A percentile compares a stretch with the other conserved stretches of the same genome.
Evolutionary conservation across 2,113 vertebrate genomes (phyloP).

Genomic region (Columba livia): DNA sequence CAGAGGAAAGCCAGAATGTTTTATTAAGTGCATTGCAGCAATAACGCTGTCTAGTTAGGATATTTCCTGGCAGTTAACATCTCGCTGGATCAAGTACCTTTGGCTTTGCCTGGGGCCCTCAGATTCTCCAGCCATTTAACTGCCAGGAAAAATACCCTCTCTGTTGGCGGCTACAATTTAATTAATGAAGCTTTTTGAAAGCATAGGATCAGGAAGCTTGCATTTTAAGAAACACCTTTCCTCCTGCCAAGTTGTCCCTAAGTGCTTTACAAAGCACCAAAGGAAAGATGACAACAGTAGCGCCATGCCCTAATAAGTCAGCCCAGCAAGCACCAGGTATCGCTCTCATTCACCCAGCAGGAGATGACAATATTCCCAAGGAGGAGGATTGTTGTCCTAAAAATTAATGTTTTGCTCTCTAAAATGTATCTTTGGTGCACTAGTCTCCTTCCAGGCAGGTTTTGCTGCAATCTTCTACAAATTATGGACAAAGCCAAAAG

Average conservation of each 20-base stretch:
- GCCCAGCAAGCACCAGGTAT: neutral
- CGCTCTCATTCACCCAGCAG: neutral
- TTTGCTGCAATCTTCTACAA: neutral
- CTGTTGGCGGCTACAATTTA: neutral
- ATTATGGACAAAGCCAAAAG: neutral
- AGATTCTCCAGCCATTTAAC: neutral
- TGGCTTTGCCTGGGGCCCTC: conserved; percentile 18
- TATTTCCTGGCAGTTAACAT: conserved; percentile 39
- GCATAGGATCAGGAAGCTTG: neutral
- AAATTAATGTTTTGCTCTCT: neutral
- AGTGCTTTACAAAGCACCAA: neutral
- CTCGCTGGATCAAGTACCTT: conserved; percentile 26
- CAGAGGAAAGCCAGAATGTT: conserved; percentile 13
- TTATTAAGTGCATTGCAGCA: neutral
- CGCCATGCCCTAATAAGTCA: accelerated
- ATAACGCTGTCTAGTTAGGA: neutral
- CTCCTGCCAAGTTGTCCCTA: neutral
- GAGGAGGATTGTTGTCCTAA: neutral
- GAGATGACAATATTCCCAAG: neutral
- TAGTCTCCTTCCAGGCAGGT: neutral
- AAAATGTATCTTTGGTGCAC: neutral
- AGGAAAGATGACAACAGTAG: neutral
- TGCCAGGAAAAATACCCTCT: conserved; percentile 33
- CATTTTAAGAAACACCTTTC: conserved; percentile 16
- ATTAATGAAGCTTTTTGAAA: conserved; percentile 18